phyloP scores from a whole-genome alignment of 2,888 invertebrate genomes.

The Drosophila sordidapex region DNA sequence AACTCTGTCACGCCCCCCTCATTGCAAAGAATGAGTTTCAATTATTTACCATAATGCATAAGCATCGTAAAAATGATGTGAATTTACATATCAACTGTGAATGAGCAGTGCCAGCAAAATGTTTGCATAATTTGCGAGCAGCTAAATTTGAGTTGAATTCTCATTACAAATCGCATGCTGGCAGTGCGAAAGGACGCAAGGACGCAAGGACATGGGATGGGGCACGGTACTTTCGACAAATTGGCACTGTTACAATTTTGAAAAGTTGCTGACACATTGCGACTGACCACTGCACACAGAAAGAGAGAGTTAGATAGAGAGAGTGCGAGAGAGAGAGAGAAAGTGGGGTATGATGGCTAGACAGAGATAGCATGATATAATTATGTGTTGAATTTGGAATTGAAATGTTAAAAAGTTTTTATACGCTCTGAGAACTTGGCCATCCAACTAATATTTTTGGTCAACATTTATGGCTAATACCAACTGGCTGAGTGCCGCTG shows the following conservation, averaged over 20 bases:
- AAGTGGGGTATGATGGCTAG: conserved; percentile 8
- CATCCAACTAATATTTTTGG: conserved; percentile 62
- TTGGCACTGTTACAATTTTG: conserved; percentile 71
- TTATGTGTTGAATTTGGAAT: conserved; percentile 77
- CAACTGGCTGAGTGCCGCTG: conserved; percentile 20
- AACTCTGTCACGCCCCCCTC: conserved; percentile 22
- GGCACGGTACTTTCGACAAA: conserved; percentile 65
- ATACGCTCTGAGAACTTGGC: conserved; percentile 51
- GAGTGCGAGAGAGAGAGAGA: background rate
- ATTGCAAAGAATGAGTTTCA: conserved; percentile 50
- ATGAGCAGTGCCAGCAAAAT: conserved; percentile 56
- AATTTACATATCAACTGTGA: conserved; percentile 46
- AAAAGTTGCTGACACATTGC: conserved; percentile 74
- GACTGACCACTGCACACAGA: conserved; percentile 26
- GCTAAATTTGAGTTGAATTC: conserved; percentile 70
- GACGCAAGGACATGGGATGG: conserved; percentile 3
- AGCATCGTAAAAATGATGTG: conserved; percentile 58
- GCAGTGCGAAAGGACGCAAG: conserved; percentile 8
- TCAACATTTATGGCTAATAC: conserved; percentile 71
- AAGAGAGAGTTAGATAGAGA: background rate
- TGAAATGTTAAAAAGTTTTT: conserved; percentile 76
- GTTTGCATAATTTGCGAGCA: conserved; percentile 73
- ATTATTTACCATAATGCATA: conserved; percentile 74
- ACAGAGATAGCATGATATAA: conserved; percentile 52
- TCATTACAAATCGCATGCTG: conserved; percentile 57